Evolutionary conservation across 2,797 vertebrate species (phyloP).

Genomic region (Astyanax mexicanus): DNA sequence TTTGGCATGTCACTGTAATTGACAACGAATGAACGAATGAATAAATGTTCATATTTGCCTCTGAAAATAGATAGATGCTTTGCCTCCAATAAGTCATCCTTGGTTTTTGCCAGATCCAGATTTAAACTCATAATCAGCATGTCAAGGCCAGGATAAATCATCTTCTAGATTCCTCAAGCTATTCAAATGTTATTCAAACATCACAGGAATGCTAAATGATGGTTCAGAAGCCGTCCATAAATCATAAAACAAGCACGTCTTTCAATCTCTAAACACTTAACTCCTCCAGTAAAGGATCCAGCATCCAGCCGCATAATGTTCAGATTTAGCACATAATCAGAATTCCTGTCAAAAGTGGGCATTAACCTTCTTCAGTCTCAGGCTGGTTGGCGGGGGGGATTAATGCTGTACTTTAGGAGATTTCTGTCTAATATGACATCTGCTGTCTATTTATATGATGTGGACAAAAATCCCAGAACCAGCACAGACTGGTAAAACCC

Average conservation of each 20-base stretch:
- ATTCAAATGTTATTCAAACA: neutral
- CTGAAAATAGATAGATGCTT: neutral
- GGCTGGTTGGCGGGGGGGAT: slow-evolving; percentile 13
- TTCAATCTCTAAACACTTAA: neutral
- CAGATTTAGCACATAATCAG: slow-evolving; percentile 28
- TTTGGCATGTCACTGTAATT: too few species aligned
- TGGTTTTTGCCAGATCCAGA: neutral
- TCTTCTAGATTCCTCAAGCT: neutral
- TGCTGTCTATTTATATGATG: slow-evolving; percentile 23
- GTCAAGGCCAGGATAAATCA: neutral
- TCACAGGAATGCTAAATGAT: neutral
- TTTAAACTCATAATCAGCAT: neutral
- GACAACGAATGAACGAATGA: neutral
- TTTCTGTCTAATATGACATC: slow-evolving; percentile 40
- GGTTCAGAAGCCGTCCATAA: neutral
- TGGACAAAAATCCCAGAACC: neutral
- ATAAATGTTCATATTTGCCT: neutral
- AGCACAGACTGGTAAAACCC: neutral
- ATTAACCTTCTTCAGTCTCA: slow-evolving; percentile 42
- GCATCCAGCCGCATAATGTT: neutral
- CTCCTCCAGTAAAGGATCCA: neutral
- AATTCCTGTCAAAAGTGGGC: slow-evolving; percentile 9
- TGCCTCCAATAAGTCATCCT: neutral
- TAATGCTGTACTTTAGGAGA: slow-evolving; percentile 30
- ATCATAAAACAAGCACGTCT: neutral